Evolutionary conservation across 2,888 invertebrate species (phyloP).

Genomic region (Heliconius cydno): DNA sequence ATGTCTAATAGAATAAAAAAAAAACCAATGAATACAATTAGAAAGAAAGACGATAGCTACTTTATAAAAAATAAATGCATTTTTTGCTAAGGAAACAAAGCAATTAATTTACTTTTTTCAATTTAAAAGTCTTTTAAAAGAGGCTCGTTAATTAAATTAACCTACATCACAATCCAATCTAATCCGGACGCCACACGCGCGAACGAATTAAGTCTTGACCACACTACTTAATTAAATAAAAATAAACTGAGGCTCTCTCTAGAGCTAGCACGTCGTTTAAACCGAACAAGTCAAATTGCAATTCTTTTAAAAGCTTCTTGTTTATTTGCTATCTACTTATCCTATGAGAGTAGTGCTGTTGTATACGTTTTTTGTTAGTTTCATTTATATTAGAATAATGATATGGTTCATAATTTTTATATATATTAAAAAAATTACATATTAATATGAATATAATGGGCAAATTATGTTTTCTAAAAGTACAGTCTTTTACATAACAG

Average conservation of each 20-base stretch:
- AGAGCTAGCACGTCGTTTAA: constrained; percentile 1
- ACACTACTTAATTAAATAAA: constrained; percentile 30
- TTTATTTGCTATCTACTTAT: not conserved
- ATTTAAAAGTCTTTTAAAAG: constrained; percentile 14
- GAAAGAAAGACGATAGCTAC: not conserved
- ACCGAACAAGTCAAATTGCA: constrained; percentile 11
- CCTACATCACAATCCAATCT: constrained; percentile 36
- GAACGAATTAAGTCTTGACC: constrained; percentile 30
- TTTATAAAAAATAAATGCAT: not conserved
- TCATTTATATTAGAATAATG: too few relatives aligned
- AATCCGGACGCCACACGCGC: constrained; percentile 32
- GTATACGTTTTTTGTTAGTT: too few relatives aligned
- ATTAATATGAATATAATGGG: too few relatives aligned
- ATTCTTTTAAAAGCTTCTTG: constrained; percentile 12
- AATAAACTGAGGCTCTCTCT: constrained; percentile 12
- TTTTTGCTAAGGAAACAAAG: not conserved
- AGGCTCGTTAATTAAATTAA: constrained; percentile 25
- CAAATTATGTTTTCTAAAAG: too few relatives aligned
- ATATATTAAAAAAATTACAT: too few relatives aligned
- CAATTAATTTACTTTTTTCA: constrained; percentile 1
- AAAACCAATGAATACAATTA: not conserved
- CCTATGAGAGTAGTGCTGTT: not conserved
- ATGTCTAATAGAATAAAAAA: not conserved
- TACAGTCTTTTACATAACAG: too few relatives aligned
- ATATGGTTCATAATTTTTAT: too few relatives aligned